These are phyloP conservation scores for Lepus europaeus DNA, from an alignment of 2,113 vertebrate genomes.

Conservation along the genomic window DNA sequence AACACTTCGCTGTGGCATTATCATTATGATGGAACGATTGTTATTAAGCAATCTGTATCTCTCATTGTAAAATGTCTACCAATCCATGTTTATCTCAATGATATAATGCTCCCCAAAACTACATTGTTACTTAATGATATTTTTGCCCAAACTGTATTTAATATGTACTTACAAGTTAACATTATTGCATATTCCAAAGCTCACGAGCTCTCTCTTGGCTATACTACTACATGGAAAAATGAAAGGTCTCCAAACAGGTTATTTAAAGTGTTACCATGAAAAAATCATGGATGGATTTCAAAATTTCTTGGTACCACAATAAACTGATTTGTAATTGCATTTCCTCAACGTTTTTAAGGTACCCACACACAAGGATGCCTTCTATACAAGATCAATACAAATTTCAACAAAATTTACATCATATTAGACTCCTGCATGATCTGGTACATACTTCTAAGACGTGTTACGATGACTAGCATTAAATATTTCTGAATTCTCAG, in stretches of 20 bases:
- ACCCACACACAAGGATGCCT: too few species aligned
- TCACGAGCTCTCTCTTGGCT: background rate
- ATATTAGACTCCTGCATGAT: background rate
- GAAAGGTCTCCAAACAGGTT: too few species aligned
- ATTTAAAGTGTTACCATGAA: too few species aligned
- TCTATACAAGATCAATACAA: background rate
- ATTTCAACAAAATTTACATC: background rate
- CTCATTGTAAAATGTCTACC: background rate
- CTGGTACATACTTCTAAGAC: background rate
- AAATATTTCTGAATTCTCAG: background rate
- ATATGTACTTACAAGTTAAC: background rate
- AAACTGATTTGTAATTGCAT: too few species aligned
- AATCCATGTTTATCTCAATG: background rate
- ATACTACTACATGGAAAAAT: background rate
- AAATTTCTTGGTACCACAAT: too few species aligned
- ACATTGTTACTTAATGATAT: background rate
- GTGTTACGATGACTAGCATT: background rate
- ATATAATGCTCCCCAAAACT: background rate
- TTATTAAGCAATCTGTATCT: background rate
- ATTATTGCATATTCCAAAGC: background rate
- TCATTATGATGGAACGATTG: background rate
- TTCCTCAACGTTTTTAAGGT: too few species aligned
- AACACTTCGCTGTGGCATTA: rapidly evolving
- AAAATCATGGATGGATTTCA: too few species aligned
- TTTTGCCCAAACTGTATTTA: background rate